Percentiles rank a stretch among this genome's conserved stretches.
Evolutionary conservation across 2,113 vertebrate genomes (phyloP).

Genomic region (Lepisosteus oculatus): DNA sequence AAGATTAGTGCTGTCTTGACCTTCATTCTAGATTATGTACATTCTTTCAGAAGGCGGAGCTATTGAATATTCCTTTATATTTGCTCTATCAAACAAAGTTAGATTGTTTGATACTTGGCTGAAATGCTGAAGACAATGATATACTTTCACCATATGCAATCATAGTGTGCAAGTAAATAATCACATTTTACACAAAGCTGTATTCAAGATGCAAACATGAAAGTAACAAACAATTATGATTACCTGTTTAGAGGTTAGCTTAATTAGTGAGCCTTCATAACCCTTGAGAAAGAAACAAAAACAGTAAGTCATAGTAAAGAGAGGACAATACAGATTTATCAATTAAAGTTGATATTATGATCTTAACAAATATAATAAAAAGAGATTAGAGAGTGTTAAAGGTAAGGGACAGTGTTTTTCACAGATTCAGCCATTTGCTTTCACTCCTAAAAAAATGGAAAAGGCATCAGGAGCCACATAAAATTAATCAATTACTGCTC

Average conservation of each 20-base stretch:
- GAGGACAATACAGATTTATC: slow-evolving; percentile 1
- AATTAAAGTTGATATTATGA: no score
- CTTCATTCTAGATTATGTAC: no score
- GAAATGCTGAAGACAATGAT: neutral
- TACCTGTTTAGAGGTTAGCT: slow-evolving; percentile 54
- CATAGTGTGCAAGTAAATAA: neutral
- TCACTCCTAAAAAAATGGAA: slow-evolving; percentile 1
- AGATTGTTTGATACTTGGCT: neutral
- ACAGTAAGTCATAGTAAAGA: slow-evolving; percentile 4
- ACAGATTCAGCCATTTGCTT: no score
- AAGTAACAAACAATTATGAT: neutral
- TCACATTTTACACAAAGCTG: no score
- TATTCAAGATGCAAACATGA: no score
- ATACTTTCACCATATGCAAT: neutral
- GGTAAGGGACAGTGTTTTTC: no score
- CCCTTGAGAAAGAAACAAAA: slow-evolving; percentile 47
- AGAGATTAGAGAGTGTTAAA: no score
- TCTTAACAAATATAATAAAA: no score
- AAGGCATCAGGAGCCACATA: neutral
- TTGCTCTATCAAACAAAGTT: neutral
- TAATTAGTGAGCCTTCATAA: slow-evolving; percentile 30
- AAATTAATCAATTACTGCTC: no score
- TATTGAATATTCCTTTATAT: neutral
- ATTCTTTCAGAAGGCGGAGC: neutral
- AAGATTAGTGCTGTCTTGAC: no score